These are phyloP conservation scores for Danio jaintianensis DNA, from an alignment of 2,797 vertebrate species.

Conservation along the genomic window DNA sequence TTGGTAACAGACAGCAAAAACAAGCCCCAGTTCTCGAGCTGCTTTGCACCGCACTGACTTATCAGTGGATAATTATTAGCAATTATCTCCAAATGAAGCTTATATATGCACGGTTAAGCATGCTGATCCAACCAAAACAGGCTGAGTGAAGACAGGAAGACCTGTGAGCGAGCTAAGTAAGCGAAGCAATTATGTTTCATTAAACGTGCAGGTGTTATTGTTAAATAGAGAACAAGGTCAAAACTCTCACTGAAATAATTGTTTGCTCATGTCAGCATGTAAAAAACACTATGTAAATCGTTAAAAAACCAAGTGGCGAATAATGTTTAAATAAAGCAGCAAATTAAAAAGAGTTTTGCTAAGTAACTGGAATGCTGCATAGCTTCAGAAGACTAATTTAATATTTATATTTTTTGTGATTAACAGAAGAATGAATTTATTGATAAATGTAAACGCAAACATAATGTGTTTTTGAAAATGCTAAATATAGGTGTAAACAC, in stretches of 20 bases:
- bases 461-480: too few relatives aligned
- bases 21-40: conserved; percentile 4
- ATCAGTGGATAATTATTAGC: conserved; percentile 75
- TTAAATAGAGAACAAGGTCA: conserved; percentile 71
- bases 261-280: conserved; percentile 54
- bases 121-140: conserved; percentile 76
- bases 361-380: background rate
- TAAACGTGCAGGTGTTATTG: conserved; percentile 75
- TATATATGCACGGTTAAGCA: conserved; percentile 64
- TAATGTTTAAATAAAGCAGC: conserved; percentile 37
- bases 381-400: background rate
- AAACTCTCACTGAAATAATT: conserved; percentile 65
- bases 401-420: background rate
- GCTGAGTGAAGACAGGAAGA: conserved; percentile 69
- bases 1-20: conserved; percentile 36
- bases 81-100: conserved; percentile 74
- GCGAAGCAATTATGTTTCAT: conserved; percentile 79
- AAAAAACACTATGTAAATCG: conserved; percentile 56
- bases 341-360: conserved; percentile 53
- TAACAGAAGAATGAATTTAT: background rate
- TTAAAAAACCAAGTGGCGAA: conserved; percentile 20
- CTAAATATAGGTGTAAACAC: too few relatives aligned
- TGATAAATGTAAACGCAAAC: too few relatives aligned
- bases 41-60: conserved; percentile 61
- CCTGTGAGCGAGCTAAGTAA: conserved; percentile 76